phyloP scores from a whole-genome alignment of 2,797 vertebrate species.

The Coregonus sp. region DNA sequence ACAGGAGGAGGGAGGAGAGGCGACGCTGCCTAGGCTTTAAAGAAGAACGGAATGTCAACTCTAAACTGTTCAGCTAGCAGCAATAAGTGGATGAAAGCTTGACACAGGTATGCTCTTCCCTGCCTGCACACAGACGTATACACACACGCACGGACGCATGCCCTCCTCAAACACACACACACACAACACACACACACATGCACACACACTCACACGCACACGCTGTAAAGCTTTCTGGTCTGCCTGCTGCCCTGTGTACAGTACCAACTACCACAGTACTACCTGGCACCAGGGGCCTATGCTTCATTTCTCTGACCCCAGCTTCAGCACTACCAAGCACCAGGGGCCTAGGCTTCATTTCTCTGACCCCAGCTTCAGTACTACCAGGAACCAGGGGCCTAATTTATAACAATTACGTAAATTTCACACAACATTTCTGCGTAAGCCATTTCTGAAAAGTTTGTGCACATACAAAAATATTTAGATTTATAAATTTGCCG shows the following conservation, averaged over 20 bases:
- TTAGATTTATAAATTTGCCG: too few relatives aligned
- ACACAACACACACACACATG: too few relatives aligned
- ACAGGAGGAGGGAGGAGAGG: conserved; percentile 28
- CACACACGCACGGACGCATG: too few relatives aligned
- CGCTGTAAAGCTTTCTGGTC: conserved; percentile 11
- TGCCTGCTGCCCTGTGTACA: conserved; percentile 20
- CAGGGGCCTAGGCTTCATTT: neutral
- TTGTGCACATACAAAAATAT: too few relatives aligned
- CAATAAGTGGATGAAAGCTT: conserved; percentile 55
- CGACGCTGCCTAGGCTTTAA: conserved; percentile 28
- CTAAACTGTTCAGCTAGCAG: conserved; percentile 19
- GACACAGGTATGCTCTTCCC: conserved; percentile 46
- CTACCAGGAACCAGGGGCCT: too few relatives aligned
- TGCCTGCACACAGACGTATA: conserved; percentile 9
- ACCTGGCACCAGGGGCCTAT: conserved; percentile 56
- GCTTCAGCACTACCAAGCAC: too few relatives aligned
- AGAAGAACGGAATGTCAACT: conserved; percentile 53
- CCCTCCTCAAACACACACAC: too few relatives aligned
- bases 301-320: neutral
- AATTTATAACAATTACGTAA: too few relatives aligned
- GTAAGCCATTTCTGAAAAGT: too few relatives aligned
- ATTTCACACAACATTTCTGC: too few relatives aligned
- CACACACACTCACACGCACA: neutral
- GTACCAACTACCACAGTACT: conserved; percentile 45
- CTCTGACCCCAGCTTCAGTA: too few relatives aligned